phyloP scores from a whole-genome alignment of 2,888 invertebrate genomes.

The Rhagonycha lutea region DNA sequence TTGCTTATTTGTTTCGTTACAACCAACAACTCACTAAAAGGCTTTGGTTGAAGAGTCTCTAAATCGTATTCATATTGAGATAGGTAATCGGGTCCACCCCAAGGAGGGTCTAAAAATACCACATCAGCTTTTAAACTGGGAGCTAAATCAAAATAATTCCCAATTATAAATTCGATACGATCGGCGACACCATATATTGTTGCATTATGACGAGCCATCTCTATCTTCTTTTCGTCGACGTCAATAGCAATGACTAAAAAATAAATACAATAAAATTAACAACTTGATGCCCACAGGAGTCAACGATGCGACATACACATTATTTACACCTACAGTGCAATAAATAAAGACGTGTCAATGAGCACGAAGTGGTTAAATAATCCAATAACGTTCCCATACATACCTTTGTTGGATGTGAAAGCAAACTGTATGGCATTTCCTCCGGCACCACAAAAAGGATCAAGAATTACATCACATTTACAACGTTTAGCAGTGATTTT shows the following conservation, averaged over 20 bases:
- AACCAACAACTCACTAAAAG: conserved; percentile 72
- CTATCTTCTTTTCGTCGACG: conserved; percentile 89
- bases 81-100: conserved; percentile 94
- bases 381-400: conserved; percentile 13
- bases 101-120: conserved; percentile 95
- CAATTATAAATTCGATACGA: conserved; percentile 90
- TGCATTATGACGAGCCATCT: conserved; percentile 90
- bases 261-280: background rate
- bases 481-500: conserved; percentile 86
- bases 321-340: too few relatives aligned
- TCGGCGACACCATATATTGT: conserved; percentile 84
- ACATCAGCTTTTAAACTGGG: conserved; percentile 74
- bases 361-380: background rate
- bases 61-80: conserved; percentile 70
- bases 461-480: conserved; percentile 79
- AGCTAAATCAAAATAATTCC: conserved; percentile 81
- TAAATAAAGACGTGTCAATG: too few relatives aligned
- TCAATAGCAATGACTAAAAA: conserved; percentile 88
- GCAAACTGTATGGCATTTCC: conserved; percentile 99
- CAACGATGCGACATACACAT: too few relatives aligned
- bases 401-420: conserved; percentile 78
- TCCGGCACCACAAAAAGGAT: conserved; percentile 98
- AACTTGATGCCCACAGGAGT: too few relatives aligned
- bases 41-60: conserved; percentile 72
- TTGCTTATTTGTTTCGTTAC: conserved; percentile 70